Base-by-base conservation (phyloP, 2,888 invertebrate genomes). In the Andrena hattorfiana region DNA sequence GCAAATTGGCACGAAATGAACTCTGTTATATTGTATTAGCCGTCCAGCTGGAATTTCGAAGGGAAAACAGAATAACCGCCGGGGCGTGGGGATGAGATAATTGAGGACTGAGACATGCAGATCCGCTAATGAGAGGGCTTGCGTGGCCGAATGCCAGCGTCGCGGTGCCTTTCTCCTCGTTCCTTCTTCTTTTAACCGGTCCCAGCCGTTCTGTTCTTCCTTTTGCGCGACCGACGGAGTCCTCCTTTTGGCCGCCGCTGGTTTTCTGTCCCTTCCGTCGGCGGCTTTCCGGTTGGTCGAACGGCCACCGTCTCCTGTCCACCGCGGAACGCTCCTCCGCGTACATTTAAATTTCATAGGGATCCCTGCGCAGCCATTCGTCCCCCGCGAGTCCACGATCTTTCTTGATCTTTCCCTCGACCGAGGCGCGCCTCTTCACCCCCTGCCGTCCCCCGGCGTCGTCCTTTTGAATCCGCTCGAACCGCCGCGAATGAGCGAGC, bases 1-100 rank as follows among this genome's bases (percentile, higher is more conserved):
- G 93, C 92, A 93, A 93, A 93, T 93, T 93, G 93, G 90, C 92
- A 92, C 92, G 91, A 92, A 93, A 93, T 93, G 92, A 93, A 93
- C 93, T 93, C 93, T 89, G 92, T 89, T 93, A 92, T 92, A 93
- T 93, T 93, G 92, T 92, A 92, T 93, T 93, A 93, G 92, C 88
- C 89, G 91, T 89, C 92, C 92, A 92, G 90, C 91, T 91, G 91
- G 90, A 93, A 93, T 93, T 93, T 92, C 90, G 90, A 91, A 90
- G 90, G 90, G 91, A 92, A 92, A 92, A 91, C 92, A 89, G 90
- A 91, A 89, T 89, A 91, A 91, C 89, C 89, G 73, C 73, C 78
- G 82, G 56, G 63, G 66, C 62, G 68, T 42, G 83, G 89, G 87
- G 86, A 92, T 76, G 88, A 84, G 89, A 91, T 93, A 93, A 93